Evolutionary conservation across 2,113 vertebrate species (phyloP).

Genomic region (Myiozetetes cayanensis): DNA sequence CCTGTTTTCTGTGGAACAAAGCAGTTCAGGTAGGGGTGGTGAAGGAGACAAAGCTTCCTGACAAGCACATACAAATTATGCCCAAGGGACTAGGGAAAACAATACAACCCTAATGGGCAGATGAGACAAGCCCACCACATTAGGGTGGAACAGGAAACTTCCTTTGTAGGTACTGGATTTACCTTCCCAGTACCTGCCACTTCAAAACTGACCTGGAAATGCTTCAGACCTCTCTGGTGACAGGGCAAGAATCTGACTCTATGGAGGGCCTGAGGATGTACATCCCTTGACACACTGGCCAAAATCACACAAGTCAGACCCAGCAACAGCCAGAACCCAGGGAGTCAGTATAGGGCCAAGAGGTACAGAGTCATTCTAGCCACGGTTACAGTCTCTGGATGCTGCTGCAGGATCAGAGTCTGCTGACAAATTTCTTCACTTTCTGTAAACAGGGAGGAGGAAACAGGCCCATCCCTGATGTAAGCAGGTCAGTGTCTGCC

Average conservation of each 20-base stretch:
- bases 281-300: neutral
- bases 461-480: neutral
- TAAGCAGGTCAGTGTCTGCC: neutral
- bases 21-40: accelerated
- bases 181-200: neutral
- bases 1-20: neutral
- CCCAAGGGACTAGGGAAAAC: neutral
- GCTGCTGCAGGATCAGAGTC: neutral
- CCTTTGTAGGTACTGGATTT: neutral
- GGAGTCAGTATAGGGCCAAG: neutral
- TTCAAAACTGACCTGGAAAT: neutral
- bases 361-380: neutral
- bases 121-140: neutral
- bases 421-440: neutral
- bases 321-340: neutral
- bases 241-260: neutral
- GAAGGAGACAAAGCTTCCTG: neutral
- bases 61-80: neutral
- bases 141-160: neutral
- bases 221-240: neutral
- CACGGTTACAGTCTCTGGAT: accelerated
- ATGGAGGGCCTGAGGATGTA: accelerated
- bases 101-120: neutral
- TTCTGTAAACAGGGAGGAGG: neutral
- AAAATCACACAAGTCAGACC: neutral